Evolutionary conservation across 1,140 invertebrate species (phyloP), one percentile per base, ranked within the genome.

Genomic region (Drosophila orosa): DNA sequence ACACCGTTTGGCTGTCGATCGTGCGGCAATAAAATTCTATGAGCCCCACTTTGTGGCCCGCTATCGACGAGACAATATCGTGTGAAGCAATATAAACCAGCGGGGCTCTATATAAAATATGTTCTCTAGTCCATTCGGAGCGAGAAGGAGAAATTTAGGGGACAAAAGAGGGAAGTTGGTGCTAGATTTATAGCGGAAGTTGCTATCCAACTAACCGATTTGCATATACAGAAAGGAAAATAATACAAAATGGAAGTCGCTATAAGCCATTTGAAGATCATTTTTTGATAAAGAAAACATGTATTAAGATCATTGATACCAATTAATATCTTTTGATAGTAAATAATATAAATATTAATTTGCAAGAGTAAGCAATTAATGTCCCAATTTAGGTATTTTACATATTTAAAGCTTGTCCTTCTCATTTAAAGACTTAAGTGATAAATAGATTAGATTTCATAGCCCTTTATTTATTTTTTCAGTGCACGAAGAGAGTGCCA

Each of bases 11-110:
- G 48, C 63, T 17, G 76, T 77, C 72, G 83, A 89, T 87, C 83
- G 83, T 87, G 83, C 62, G 66, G 83, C 83, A 83, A 87, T 87
- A 89, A 87, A 87, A 87, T 83, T 87, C 84, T 87, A 87, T 83
- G 80, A 83, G 76, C 74, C 66, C 12, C 69, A 48, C 27, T 39
- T 61, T 78, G 67, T 78, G 74, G 61, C 55, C 67, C 55, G 57
- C 78, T 87, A 86, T 86, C 83, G 78, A 82, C 37, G 61, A 37
- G 37, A 67, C 66, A 87, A 87, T 79, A 87, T 86, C 83, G 83
- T 87, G 83, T 87, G 83, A 86, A 86, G 83, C 78, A 68, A 44
- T 66, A 73, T 52, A 75, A 75, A n/a, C 31, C 62, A 74, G 59
- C 35, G 42, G 29, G 65, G 24, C 27, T 31, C 19, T 54, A 24